Evolutionary conservation across 1,140 invertebrate species (phyloP), one percentile per base, ranked within the genome.

Genomic region (Rhyzopertha dominica): DNA sequence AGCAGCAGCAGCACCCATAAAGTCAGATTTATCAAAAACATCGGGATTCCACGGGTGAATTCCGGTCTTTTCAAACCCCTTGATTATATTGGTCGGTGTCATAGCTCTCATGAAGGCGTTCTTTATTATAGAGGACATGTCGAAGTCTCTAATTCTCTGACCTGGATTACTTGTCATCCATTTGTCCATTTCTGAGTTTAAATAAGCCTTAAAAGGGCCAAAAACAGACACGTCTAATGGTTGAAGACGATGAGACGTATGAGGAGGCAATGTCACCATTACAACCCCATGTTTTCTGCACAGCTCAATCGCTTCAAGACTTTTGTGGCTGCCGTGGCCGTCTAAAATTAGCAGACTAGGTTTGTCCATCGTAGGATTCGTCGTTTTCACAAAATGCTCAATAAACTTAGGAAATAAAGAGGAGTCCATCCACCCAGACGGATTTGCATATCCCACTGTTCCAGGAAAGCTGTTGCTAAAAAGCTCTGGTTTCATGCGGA

Each of bases 321-420:
- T 47, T 10, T 54, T 47, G 51, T 71, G 67, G 5, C 48, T 61
- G 9, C 49, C 43, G 43, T 71, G 64, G 28, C 64, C 67, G 52
- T 72, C 69, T 16, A 66, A 40, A 5, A 72, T 30, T 1, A 72
- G 25, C 2, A 71, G 43, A 12, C 59, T 43, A n/a, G 59, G 55
- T 7, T 25, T 25, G 24, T 53, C 24, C n/a, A 7, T 25, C 24
- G 24, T 25, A 23, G 49, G 47, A 29, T 47, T 22, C 5, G 41
- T 49, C 39, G 58, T 40, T 31, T 52, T 43, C 12, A 53, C 28
- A 47, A 67, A 58, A 45, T 58, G 54, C 23, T 47, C 25, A 24
- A 61, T 14, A 43, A 43, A 47, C 23, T 56, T 19, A 14, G 44
- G 1, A 53, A 57, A 57, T 3, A 35, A 14, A 9, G 53, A 20